A percentile compares a stretch with the other conserved stretches of the same genome.
Conservation (phyloP, 2,113 vertebrate species). For the Aplodontia rufa region DNA sequence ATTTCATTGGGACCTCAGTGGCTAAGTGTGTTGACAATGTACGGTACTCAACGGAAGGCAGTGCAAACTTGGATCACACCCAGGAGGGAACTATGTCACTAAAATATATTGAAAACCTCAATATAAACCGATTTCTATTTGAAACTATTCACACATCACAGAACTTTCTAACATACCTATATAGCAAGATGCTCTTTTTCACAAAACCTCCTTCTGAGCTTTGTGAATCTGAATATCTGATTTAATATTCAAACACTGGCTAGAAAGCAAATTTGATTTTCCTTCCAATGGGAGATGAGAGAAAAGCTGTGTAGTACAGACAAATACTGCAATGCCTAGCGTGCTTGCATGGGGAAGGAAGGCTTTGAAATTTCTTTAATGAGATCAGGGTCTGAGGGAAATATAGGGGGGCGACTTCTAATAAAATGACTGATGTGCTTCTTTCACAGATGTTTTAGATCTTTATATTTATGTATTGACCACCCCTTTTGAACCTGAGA, state of each 20-base stretch:
- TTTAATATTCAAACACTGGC: constrained; percentile 26
- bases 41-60: background rate
- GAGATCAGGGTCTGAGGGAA: background rate
- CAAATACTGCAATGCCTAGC: background rate
- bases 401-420: background rate
- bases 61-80: background rate
- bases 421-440: background rate
- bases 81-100: background rate
- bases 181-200: background rate
- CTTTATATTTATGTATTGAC: background rate
- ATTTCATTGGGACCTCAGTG: background rate
- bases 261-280: constrained; percentile 47
- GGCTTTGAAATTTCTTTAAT: background rate
- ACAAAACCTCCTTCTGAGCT: background rate
- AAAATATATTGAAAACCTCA: constrained; percentile 13
- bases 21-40: background rate
- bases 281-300: background rate
- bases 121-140: background rate
- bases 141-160: background rate
- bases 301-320: background rate
- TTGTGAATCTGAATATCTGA: background rate
- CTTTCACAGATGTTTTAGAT: background rate
- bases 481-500: background rate
- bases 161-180: background rate
- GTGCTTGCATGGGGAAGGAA: background rate